Conservation (phyloP, 1,140 invertebrate species). For the Papilio polytes region DNA sequence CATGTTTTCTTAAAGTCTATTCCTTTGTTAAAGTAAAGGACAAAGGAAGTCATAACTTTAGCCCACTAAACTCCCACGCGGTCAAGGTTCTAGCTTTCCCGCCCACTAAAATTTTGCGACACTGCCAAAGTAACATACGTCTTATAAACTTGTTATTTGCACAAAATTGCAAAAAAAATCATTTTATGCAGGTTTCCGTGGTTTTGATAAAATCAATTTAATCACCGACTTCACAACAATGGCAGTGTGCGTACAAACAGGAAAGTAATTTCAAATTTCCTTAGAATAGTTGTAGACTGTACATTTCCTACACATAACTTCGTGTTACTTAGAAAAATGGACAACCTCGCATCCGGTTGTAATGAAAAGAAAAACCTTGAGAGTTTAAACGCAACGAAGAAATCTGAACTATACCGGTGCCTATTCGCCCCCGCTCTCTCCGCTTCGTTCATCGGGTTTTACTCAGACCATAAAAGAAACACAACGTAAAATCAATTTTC, state of each 20-base stretch:
- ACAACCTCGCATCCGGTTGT: conserved; percentile 19
- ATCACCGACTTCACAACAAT: neutral
- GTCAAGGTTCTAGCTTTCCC: conserved; percentile 49
- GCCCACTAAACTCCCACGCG: conserved; percentile 42
- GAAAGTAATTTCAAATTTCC: neutral
- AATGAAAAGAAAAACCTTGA: conserved; percentile 31
- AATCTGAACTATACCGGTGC: conserved; percentile 33
- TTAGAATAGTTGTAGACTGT: neutral
- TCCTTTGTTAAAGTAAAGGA: neutral
- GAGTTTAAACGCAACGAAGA: conserved; percentile 29
- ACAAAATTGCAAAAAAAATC: neutral
- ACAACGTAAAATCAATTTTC: conserved; percentile 34
- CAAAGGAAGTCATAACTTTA: conserved; percentile 16
- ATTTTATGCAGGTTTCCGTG: neutral
- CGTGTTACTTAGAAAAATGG: neutral
- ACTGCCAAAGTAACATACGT: neutral
- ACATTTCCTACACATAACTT: neutral
- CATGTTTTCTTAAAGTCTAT: neutral
- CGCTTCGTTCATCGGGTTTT: neutral
- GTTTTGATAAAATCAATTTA: neutral
- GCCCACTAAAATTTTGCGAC: conserved; percentile 40
- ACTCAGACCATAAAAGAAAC: conserved; percentile 28
- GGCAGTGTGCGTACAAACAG: too few relatives aligned
- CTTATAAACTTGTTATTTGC: neutral
- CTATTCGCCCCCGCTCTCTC: conserved; percentile 40